Conservation (phyloP, 2,888 invertebrate genomes). For the Tuberolachnus salignus region DNA sequence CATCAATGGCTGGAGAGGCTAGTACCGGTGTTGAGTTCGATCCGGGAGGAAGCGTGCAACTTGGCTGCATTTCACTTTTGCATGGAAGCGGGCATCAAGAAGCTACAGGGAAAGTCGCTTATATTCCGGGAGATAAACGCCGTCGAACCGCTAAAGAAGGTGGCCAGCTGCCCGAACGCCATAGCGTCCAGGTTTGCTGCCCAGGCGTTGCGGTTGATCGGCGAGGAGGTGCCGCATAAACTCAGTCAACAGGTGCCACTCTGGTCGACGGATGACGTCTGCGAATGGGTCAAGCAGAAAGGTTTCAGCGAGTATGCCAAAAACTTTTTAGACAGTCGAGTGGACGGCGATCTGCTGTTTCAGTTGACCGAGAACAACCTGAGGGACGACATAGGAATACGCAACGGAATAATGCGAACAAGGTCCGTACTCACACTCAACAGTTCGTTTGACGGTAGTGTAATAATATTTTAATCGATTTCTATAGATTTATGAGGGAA, state of each 20-base stretch:
- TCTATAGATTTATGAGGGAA: slow-evolving; percentile 84
- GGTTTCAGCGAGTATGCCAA: slow-evolving; percentile 85
- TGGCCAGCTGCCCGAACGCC: slow-evolving; percentile 97
- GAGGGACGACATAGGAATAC: slow-evolving; percentile 87
- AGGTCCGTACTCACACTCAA: slow-evolving; percentile 69
- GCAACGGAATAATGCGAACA: slow-evolving; percentile 90
- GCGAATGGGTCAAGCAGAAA: slow-evolving; percentile 98
- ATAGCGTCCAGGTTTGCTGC: slow-evolving; percentile 97
- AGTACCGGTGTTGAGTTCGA: slow-evolving; percentile 92
- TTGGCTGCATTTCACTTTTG: slow-evolving; percentile 98
- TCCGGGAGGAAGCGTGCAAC: slow-evolving; percentile 93
- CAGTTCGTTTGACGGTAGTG: not conserved
- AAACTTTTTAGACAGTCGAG: slow-evolving; percentile 87
- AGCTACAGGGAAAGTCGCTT: slow-evolving; percentile 87
- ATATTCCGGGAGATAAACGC: slow-evolving; percentile 94
- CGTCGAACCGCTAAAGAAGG: slow-evolving; percentile 91
- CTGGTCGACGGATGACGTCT: slow-evolving; percentile 96
- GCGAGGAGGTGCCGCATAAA: slow-evolving; percentile 96
- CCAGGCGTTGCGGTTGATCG: slow-evolving; percentile 87
- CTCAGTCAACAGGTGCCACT: slow-evolving; percentile 96
- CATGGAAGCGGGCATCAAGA: slow-evolving; percentile 98
- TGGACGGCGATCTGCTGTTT: slow-evolving; percentile 94
- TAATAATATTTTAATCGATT: not conserved
- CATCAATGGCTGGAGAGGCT: slow-evolving; percentile 91
- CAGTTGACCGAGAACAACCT: slow-evolving; percentile 92